Percentiles rank a stretch among this genome's conserved stretches.
Evolutionary conservation across 2,888 invertebrate species (phyloP).

Genomic region (Drosophila rellima): DNA sequence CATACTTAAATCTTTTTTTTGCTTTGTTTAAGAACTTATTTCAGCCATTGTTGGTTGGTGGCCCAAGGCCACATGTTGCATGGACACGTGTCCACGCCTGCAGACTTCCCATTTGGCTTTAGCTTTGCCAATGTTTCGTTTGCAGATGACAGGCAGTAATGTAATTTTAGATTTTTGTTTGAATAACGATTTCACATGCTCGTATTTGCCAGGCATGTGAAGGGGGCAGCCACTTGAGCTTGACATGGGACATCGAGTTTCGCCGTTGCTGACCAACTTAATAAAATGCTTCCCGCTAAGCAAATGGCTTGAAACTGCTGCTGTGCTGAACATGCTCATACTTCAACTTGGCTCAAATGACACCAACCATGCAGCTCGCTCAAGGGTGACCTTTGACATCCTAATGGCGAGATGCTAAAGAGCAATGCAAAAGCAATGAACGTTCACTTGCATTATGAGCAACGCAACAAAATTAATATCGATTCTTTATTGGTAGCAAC

Average conservation of each 20-base stretch:
- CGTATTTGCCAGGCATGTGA: background rate
- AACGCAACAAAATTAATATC: constrained; percentile 31
- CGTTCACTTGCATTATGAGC: constrained; percentile 21
- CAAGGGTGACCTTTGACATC: constrained; percentile 18
- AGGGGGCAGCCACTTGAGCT: background rate
- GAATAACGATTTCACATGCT: background rate
- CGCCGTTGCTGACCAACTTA: constrained; percentile 16
- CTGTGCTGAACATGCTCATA: background rate
- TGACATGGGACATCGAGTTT: background rate
- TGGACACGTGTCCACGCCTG: constrained; percentile 2
- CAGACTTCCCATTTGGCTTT: background rate
- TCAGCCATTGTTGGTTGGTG: background rate
- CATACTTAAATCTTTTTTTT: background rate
- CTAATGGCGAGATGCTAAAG: constrained; percentile 10
- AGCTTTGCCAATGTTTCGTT: background rate
- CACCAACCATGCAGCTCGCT: background rate
- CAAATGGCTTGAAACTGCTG: background rate
- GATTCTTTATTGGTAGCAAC: constrained; percentile 30
- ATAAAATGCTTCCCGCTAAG: constrained; percentile 27
- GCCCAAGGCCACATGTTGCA: constrained; percentile 7
- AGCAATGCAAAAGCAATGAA: constrained; percentile 21
- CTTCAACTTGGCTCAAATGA: constrained; percentile 28
- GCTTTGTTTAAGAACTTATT: background rate
- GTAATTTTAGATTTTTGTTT: constrained; percentile 6
- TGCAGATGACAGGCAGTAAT: constrained; percentile 19